These are phyloP conservation scores for Craniophora ligustri DNA, from an alignment of 2,888 invertebrate genomes.

Conservation along the genomic window DNA sequence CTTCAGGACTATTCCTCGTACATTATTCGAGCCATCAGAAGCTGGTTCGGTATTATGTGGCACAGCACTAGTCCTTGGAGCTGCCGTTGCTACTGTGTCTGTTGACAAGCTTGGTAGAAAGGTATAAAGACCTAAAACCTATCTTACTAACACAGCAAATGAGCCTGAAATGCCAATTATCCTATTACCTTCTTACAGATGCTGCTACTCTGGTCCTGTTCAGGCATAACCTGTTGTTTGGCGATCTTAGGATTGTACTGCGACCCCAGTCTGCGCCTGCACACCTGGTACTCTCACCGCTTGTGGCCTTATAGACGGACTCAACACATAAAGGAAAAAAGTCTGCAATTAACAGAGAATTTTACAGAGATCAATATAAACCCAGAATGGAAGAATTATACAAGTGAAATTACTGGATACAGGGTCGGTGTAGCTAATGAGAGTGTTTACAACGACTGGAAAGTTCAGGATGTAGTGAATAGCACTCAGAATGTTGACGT, in stretches of 20 bases:
- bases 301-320: slow-evolving; percentile 70
- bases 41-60: slow-evolving; percentile 81
- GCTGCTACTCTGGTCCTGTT: slow-evolving; percentile 80
- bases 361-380: slow-evolving; percentile 37
- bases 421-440: slow-evolving; percentile 56
- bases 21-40: slow-evolving; percentile 73
- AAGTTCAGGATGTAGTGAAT: slow-evolving; percentile 53
- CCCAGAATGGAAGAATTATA: slow-evolving; percentile 57
- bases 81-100: slow-evolving; percentile 76
- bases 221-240: slow-evolving; percentile 81
- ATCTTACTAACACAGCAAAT: background rate
- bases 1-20: slow-evolving; percentile 71
- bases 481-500: slow-evolving; percentile 48
- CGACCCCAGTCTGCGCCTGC: slow-evolving; percentile 76
- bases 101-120: slow-evolving; percentile 82
- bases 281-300: slow-evolving; percentile 76
- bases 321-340: slow-evolving; percentile 56
- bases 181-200: slow-evolving; percentile 66
- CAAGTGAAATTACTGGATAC: slow-evolving; percentile 51
- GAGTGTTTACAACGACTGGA: slow-evolving; percentile 59
- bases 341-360: slow-evolving; percentile 51
- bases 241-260: slow-evolving; percentile 80
- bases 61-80: slow-evolving; percentile 78
- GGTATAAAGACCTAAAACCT: slow-evolving; percentile 54
- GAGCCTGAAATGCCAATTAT: background rate